These are phyloP conservation scores for Scylla paramamosain DNA, from an alignment of 1,140 invertebrate genomes.

Conservation along the genomic window DNA sequence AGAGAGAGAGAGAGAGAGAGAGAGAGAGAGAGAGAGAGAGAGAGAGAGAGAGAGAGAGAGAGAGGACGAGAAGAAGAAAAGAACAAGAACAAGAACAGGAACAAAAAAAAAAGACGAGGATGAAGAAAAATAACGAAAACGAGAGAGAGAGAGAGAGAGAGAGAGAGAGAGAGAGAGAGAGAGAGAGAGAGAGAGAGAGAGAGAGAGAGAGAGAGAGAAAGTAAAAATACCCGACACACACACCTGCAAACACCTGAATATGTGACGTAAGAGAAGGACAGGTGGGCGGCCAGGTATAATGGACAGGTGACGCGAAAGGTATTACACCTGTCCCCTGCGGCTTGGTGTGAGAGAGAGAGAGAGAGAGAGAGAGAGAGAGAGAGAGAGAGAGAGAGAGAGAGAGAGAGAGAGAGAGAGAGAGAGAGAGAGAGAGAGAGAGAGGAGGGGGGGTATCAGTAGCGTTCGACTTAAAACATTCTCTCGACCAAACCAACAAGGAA, in stretches of 20 bases:
- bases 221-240: background rate
- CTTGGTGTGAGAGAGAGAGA: too few species aligned
- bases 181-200: conserved; percentile 9
- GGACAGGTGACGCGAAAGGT: too few species aligned
- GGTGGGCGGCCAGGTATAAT: too few species aligned
- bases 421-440: too few species aligned
- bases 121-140: background rate
- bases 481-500: too few species aligned
- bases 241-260: too few species aligned
- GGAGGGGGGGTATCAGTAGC: background rate
- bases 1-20: conserved; percentile 8
- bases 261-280: too few species aligned
- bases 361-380: background rate
- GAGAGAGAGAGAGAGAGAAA: background rate
- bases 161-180: background rate
- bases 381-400: too few species aligned
- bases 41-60: too few species aligned
- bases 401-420: background rate
- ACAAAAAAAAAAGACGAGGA: too few species aligned
- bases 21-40: background rate
- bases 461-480: too few species aligned
- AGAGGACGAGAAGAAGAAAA: background rate
- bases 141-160: background rate
- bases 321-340: too few species aligned
- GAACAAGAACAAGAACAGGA: background rate